phyloP scores from a whole-genome alignment of 1,140 invertebrate genomes.

The Drosophila pectinifera region DNA sequence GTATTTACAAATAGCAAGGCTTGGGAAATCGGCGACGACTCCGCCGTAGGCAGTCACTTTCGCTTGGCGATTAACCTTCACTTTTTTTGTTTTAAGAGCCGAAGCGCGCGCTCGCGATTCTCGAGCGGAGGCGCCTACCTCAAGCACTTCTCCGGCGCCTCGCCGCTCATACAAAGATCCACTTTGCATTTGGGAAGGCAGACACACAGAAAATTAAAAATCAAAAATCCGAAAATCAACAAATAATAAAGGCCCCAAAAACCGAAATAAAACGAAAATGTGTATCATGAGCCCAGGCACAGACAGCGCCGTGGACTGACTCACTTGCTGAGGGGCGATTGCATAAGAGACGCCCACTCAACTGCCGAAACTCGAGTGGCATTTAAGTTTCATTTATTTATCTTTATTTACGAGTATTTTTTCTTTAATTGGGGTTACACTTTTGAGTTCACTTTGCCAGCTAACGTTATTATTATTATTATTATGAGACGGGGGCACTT shows the following conservation, averaged over 20 bases:
- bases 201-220: background rate
- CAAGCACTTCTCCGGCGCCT: conserved; percentile 48
- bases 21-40: conserved; percentile 61
- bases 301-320: conserved; percentile 33
- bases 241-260: background rate
- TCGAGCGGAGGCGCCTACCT: conserved; percentile 66
- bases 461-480: conserved; percentile 45
- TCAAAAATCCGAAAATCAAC: conserved; percentile 19
- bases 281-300: conserved; percentile 28
- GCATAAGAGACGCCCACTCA: conserved; percentile 54
- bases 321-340: conserved; percentile 38
- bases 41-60: conserved; percentile 54
- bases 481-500: conserved; percentile 2
- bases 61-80: conserved; percentile 75
- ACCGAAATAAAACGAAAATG: conserved; percentile 6
- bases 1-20: conserved; percentile 35
- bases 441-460: conserved; percentile 56
- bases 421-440: conserved; percentile 75
- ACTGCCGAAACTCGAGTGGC: conserved; percentile 40
- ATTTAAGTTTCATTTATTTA: conserved; percentile 50
- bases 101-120: conserved; percentile 43
- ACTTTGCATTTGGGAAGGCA: conserved; percentile 23
- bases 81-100: conserved; percentile 31
- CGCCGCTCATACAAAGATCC: conserved; percentile 15
- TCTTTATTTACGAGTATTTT: conserved; percentile 52